Conservation (phyloP, 2,888 invertebrate genomes). For the Maniola hyperantus region DNA sequence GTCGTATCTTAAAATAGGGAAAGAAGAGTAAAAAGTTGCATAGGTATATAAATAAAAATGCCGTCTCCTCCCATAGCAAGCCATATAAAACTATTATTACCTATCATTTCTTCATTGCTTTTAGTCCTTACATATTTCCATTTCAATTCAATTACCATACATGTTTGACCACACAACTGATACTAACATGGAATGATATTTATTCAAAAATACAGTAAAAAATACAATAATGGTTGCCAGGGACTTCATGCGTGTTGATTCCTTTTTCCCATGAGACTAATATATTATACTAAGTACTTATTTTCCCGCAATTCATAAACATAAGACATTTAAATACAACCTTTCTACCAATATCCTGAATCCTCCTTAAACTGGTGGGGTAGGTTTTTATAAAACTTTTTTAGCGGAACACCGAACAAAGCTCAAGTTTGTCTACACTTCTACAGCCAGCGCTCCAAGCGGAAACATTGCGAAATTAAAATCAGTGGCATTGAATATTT, state of each 20-base stretch:
- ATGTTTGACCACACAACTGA: slow-evolving; percentile 1
- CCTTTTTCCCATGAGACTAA: neutral
- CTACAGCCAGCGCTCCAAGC: no score
- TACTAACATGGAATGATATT: neutral
- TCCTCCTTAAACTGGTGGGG: no score
- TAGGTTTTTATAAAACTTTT: no score
- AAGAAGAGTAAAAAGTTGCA: neutral
- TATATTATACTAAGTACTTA: no score
- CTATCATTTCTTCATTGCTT: slow-evolving; percentile 4
- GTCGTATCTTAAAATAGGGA: neutral
- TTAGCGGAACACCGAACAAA: no score
- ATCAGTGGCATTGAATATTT: no score
- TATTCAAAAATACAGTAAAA: neutral
- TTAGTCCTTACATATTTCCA: neutral
- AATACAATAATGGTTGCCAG: neutral
- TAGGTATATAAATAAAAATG: slow-evolving; percentile 4
- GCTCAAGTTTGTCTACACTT: no score
- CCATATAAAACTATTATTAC: slow-evolving; percentile 7
- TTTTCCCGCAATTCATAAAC: neutral
- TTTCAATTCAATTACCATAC: slow-evolving; percentile 16
- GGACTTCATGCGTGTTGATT: neutral
- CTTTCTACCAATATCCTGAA: no score
- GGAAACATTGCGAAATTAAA: no score
- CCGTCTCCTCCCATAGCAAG: neutral
- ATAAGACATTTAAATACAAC: no score